Base-by-base conservation (phyloP, 1,140 invertebrate genomes). In the Anastrepha ludens region DNA sequence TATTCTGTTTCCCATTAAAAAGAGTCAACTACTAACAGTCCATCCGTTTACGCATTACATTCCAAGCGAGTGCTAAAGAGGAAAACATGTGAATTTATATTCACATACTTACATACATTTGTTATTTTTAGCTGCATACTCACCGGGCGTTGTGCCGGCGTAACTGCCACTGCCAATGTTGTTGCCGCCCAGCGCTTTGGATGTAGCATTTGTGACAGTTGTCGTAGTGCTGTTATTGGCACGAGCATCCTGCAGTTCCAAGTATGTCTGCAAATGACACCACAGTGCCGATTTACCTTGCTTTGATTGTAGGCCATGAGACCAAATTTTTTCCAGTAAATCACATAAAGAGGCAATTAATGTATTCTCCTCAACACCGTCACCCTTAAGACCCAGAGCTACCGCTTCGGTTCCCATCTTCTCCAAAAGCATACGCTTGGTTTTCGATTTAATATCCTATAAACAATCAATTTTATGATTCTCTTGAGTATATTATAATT, bases 261-360 rank as follows among this genome's bases (percentile, higher is more conserved):
- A 96, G 93, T 97, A 99, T 93, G 97, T 97, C 1, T 96, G 95
- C 15, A 99, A 94, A 93, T 99, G 98, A 78, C 98, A 97, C 98
- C 98, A 99, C 0, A 99, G 94, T 0, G 98, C 97, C 9, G 98
- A 99, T 94, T 99, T 99, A 9, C 98, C 98, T 94, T 99, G 97
- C 93, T 99, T 99, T 64, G 96, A 97, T 92, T 99, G 98, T 20
- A 99, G 93, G 0, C 99, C 99, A 93, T 99, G 99, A 2, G 97
- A 98, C 99, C 99, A 99, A 65, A 99, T 97, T 89, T 99, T 95
- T 94, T 99, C 99, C 15, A 99, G 93, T 59, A 99, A 95, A 94
- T 99, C 99, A 94, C 99, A 99, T 0, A 99, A 94, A 90, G 98
- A 98, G 15, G 98, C 98, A 9, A 99, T 99, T 86, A 99, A 95